These are phyloP conservation scores for Resseliella maxima DNA, from an alignment of 2,888 invertebrate species.

Conservation along the genomic window DNA sequence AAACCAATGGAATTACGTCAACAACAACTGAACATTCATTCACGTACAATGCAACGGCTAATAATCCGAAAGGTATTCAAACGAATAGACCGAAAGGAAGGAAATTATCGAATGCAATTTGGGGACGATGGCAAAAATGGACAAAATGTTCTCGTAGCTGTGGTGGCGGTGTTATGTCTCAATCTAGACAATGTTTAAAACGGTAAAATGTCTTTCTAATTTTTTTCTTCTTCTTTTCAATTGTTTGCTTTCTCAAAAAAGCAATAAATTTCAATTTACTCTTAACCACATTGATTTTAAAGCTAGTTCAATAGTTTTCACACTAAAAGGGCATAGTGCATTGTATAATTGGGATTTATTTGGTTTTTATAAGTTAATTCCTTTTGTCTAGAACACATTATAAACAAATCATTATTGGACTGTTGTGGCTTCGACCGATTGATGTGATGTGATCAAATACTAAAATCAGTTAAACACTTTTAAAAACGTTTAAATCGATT, in stretches of 20 bases:
- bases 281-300: not conserved
- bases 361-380: slow-evolving; percentile 47
- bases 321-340: not conserved
- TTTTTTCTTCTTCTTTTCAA: not conserved
- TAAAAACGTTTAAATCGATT: not conserved
- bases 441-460: not conserved
- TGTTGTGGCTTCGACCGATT: not conserved
- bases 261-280: slow-evolving; percentile 10
- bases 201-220: slow-evolving; percentile 45
- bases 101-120: slow-evolving; percentile 66
- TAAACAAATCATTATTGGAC: not conserved
- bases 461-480: not conserved
- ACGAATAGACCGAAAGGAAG: not conserved
- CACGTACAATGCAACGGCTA: not conserved
- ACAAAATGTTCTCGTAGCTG: slow-evolving; percentile 80
- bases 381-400: not conserved
- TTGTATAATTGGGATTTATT: slow-evolving; percentile 32
- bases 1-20: not conserved
- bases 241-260: not conserved
- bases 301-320: not conserved
- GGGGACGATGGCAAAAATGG: slow-evolving; percentile 82
- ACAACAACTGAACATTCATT: not conserved
- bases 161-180: slow-evolving; percentile 79
- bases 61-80: not conserved
- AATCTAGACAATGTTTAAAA: slow-evolving; percentile 73